Evolutionary conservation across 2,797 vertebrate species (phyloP), one percentile per base, ranked within the genome.

Genomic region (Tympanoctomys barrerae): DNA sequence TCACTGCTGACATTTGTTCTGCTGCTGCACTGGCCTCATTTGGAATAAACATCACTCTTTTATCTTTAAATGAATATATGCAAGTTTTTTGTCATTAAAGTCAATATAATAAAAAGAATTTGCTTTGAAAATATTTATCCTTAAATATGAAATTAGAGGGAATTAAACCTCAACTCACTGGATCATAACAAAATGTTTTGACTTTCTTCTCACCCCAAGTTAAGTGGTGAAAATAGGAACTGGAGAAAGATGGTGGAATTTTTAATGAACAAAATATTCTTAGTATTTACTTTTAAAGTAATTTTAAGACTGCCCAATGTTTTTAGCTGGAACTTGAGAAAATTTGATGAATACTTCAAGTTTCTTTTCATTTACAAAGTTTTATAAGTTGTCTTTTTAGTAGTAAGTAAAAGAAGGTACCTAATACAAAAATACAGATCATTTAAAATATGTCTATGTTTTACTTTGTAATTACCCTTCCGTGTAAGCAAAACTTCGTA

Each of bases 111-210:
- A 80, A 85, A 86, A 64, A 3, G 0, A 66, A 5, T 57, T 77
- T 91, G 8, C 59, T 16, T 91, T 91, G 8, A 89, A 92, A 90
- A 49, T 92, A 92, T 96, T 94, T 94, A 75, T 24, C 54, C 85
- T 70, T 85, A 93, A 75, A 24, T 90, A 39, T 90, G 75, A 87
- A 89, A 62, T 61, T 61, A 33, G 28, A 4, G 2, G 7, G 66
- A 66, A 77, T 83, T 90, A 61, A 83, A 39, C 52, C 33, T 94
- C 49, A 79, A 33, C 33, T 54, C 18, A 79, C 6, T 79, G 31
- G 31, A 87, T 42, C 12, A 36, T 70, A 75, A 75, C 49, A 39
- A 78, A 79, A 62, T 49, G 18, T 49, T 91, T 88, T 94, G n/a
- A 54, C 88, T 66, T 87, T 92, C 83, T 57, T 22, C 36, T 91